Conservation (phyloP, 2,113 vertebrate species). For the Riparia riparia region DNA sequence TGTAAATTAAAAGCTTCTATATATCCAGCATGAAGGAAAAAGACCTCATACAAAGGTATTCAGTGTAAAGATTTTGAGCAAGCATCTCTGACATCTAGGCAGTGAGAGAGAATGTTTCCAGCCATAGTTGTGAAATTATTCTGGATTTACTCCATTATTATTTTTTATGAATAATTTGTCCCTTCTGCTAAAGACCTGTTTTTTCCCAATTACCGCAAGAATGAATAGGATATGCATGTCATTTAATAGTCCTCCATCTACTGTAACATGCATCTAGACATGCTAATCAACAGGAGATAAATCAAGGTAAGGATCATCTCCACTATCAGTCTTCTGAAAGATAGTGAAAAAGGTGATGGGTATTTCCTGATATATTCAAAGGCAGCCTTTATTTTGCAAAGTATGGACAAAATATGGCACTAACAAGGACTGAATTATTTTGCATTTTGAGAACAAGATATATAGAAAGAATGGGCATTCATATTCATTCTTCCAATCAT, state of each 20-base stretch:
- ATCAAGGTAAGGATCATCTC: not conserved
- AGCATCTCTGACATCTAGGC: constrained; percentile 24
- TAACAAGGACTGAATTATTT: not conserved
- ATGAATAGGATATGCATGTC: not conserved
- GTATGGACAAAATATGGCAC: not conserved
- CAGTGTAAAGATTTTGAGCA: constrained; percentile 13
- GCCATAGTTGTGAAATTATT: not conserved
- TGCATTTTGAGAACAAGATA: not conserved
- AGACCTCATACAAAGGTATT: not conserved
- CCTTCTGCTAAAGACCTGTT: not conserved
- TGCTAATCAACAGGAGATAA: not conserved
- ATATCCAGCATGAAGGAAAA: not conserved
- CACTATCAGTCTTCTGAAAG: not conserved
- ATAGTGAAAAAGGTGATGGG: not conserved
- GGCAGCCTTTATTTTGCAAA: not conserved
- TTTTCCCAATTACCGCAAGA: not conserved
- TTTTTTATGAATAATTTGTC: constrained; percentile 15
- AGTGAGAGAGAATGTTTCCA: not conserved
- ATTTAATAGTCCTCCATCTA: not conserved
- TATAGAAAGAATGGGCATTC: not conserved
- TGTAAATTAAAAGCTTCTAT: not conserved
- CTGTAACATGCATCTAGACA: not conserved
- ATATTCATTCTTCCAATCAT: not conserved
- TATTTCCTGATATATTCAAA: not conserved
- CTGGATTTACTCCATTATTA: constrained; percentile 22